Percentiles rank a stretch among this genome's conserved stretches.
Evolutionary conservation across 35 echinoderm and acorn worm genomes (phyloP).

Genomic region (Acanthaster planci): DNA sequence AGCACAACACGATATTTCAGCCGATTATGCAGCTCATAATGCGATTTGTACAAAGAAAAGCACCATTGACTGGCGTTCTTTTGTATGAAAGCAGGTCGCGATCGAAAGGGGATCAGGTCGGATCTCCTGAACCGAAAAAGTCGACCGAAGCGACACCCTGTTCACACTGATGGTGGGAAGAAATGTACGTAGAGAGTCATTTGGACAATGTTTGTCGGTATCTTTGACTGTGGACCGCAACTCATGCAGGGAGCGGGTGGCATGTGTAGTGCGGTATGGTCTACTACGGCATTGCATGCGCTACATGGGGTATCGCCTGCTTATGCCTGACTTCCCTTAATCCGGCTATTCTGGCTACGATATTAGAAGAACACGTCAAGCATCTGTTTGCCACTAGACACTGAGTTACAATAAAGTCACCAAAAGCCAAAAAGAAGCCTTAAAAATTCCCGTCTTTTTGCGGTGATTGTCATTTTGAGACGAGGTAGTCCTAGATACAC

Average conservation of each 20-base stretch:
- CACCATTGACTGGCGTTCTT: constrained; percentile 14
- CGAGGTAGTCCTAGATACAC: too few species aligned
- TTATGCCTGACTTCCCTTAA: constrained; percentile 17
- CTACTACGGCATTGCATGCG: constrained; percentile 4
- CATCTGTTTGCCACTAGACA: constrained; percentile 11
- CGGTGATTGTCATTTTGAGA: too few species aligned
- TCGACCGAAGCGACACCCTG: constrained; percentile 21
- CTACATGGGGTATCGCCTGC: constrained; percentile 24
- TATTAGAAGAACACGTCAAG: background rate
- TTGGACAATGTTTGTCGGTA: constrained; percentile 9
- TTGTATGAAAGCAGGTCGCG: constrained; percentile 27
- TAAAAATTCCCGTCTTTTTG: too few species aligned
- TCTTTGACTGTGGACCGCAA: constrained; percentile 20
- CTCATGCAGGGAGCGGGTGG: background rate
- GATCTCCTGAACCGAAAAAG: constrained; percentile 15
- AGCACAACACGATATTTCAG: constrained; percentile 11
- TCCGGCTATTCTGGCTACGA: background rate
- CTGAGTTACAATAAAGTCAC: background rate
- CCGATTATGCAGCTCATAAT: constrained; percentile 33
- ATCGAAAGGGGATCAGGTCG: constrained; percentile 22
- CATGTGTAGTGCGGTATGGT: constrained; percentile 24
- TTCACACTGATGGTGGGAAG: constrained; percentile 32
- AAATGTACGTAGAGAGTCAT: constrained; percentile 13
- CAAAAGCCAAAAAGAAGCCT: background rate
- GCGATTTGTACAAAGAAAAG: constrained; percentile 30